Percentiles rank a stretch among this genome's conserved stretches.
These are phyloP conservation scores for Talpa occidentalis DNA, from an alignment of 2,113 vertebrate genomes.

Conservation along the genomic window DNA sequence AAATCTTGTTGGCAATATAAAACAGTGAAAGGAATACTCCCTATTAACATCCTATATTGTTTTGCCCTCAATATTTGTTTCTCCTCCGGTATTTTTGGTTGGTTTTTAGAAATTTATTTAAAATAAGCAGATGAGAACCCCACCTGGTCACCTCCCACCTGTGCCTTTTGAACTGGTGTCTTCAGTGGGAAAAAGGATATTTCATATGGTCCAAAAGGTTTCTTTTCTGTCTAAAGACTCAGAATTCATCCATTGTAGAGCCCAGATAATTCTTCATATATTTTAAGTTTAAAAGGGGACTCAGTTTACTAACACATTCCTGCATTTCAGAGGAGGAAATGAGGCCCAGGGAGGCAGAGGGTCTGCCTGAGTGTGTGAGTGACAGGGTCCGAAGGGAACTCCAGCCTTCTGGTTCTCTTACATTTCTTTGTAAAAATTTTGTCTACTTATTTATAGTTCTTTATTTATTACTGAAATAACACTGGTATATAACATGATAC, in stretches of 20 bases:
- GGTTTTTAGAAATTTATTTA: neutral
- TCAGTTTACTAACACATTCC: neutral
- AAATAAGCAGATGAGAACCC: neutral
- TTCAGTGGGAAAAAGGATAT: neutral
- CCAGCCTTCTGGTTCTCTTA: neutral
- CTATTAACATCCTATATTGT: neutral
- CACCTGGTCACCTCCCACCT: neutral
- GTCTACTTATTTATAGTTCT: neutral
- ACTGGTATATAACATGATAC: neutral
- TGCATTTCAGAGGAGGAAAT: neutral
- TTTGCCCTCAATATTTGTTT: slow-evolving; percentile 16
- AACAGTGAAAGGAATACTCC: neutral
- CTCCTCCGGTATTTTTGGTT: neutral
- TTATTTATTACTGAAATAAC: neutral
- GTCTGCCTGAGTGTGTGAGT: neutral
- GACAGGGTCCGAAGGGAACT: neutral
- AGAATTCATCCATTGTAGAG: neutral
- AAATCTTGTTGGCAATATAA: neutral
- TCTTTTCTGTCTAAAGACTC: neutral
- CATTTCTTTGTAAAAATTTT: neutral
- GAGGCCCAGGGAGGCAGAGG: neutral
- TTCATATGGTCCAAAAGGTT: neutral
- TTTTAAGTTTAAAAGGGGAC: neutral
- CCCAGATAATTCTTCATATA: neutral
- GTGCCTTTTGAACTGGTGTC: neutral